A percentile compares a stretch with the other conserved stretches of the same genome.
phyloP scores from a whole-genome alignment of 2,888 invertebrate species.

The Drosophila eohydei region DNA sequence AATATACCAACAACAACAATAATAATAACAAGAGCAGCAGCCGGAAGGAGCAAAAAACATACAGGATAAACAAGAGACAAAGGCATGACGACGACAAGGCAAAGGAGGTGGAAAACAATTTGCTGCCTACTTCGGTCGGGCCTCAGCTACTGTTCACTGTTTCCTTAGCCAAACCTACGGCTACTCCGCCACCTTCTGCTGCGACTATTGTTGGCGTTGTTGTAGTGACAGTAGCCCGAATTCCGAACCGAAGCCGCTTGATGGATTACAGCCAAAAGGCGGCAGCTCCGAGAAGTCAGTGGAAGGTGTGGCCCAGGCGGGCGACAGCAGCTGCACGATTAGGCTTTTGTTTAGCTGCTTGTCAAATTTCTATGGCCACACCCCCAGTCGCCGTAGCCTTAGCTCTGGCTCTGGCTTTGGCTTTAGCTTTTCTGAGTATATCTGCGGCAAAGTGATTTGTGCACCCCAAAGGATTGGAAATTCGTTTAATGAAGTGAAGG shows the following conservation, averaged over 20 bases:
- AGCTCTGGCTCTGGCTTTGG: constrained; percentile 28
- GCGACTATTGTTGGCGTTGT: constrained; percentile 35
- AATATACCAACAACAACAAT: constrained; percentile 50
- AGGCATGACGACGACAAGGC: constrained; percentile 41
- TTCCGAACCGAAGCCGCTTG: constrained; percentile 59
- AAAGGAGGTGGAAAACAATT: constrained; percentile 71
- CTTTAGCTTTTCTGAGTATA: constrained; percentile 47
- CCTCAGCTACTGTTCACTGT: constrained; percentile 16
- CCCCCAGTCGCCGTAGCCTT: constrained; percentile 36
- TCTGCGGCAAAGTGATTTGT: constrained; percentile 73
- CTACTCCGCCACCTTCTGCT: constrained; percentile 11
- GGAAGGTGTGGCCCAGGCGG: constrained; percentile 47
- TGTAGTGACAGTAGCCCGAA: constrained; percentile 58
- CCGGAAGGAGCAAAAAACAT: constrained; percentile 20
- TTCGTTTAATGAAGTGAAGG: constrained; percentile 79
- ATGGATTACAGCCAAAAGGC: constrained; percentile 79
- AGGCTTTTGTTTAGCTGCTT: constrained; percentile 77
- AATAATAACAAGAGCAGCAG: constrained; percentile 9
- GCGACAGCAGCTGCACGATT: constrained; percentile 68
- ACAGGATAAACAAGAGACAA: constrained; percentile 42
- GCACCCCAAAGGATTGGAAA: constrained; percentile 64
- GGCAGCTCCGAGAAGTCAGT: constrained; percentile 47
- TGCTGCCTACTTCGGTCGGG: constrained; percentile 54
- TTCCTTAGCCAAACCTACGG: constrained; percentile 11
- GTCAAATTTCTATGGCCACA: constrained; percentile 75